Evolutionary conservation across 64 coral and sea anemone species (phyloP).

Genomic region (Catalaphyllia jardinei): DNA sequence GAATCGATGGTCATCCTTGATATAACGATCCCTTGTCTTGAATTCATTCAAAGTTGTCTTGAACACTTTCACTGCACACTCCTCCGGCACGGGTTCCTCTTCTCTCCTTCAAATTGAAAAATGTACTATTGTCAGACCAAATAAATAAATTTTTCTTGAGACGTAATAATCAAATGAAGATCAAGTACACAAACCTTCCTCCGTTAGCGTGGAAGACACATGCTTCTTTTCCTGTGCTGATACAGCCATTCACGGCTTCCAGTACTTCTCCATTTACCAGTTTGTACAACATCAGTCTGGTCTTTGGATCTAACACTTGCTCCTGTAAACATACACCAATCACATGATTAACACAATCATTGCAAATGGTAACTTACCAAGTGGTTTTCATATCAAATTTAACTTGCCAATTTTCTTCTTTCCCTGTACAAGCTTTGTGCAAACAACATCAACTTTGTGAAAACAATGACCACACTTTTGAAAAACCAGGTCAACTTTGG

Average conservation of each 20-base stretch:
- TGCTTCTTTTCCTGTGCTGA: conserved; percentile 97
- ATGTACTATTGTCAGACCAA: not conserved
- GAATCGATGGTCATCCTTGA: conserved; percentile 97
- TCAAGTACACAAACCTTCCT: conserved; percentile 67
- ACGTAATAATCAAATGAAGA: no score
- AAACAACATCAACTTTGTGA: no score
- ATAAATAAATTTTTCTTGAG: no score
- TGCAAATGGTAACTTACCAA: no score
- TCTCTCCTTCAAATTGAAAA: conserved; percentile 57
- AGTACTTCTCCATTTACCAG: conserved; percentile 85
- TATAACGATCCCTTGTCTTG: conserved; percentile 92
- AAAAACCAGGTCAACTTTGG: no score
- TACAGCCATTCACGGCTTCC: conserved; percentile 85
- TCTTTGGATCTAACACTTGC: conserved; percentile 96
- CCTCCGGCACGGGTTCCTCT: conserved; percentile 64
- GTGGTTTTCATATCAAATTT: no score
- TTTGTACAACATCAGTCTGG: conserved; percentile 86
- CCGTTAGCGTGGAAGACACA: conserved; percentile 96
- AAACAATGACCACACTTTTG: no score
- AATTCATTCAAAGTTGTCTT: conserved; percentile 98
- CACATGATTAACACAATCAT: no score
- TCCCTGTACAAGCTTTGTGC: no score
- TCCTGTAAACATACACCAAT: conserved; percentile 45
- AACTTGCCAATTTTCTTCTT: no score
- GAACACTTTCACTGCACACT: conserved; percentile 98